Base-by-base conservation (phyloP, 2,888 invertebrate species). In the Mimachlamys varia region DNA sequence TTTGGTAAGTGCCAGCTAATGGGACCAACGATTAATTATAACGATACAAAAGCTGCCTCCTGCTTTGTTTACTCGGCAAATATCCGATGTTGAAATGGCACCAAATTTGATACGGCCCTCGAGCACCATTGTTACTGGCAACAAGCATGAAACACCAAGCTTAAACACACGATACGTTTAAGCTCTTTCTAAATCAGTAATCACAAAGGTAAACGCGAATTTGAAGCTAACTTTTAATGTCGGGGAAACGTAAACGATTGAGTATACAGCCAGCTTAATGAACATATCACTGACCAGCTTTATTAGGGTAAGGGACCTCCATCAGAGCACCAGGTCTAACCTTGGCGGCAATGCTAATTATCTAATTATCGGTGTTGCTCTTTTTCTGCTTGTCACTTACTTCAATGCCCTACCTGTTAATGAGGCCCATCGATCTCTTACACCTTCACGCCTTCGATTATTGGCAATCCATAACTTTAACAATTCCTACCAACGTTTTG, bases 381-480 rank as follows among this genome's bases (percentile, higher is more conserved):
- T 76, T 76, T 76, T 76, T 33, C 33, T 27, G 2, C 33, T 76
- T 27, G 13, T 27, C 33, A 33, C 76, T 76, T 15, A 13, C 76
- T 44, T 13, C 15, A 33, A 33, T 76, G 76, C 7, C 33, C 0
- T 27, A 76, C 33, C 76, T 33, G 76, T 33, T 76, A 76, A 76
- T 33, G 76, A 76, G 76, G 27, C 33, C 33, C 17, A 76, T 76
- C 27, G 76, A 76, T 76, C 33, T 27, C 33, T 13, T 76, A 27
- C 76, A 27, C 27, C 76, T 76, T 76, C 76, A 76, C 76, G 15
- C 76, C 76, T 76, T 33, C 76, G 76, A 33, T 76, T 33, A 76
- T 27, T 33, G 76, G 22, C 12, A 33, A 76, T 33, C 76, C 27
- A 33, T 76, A 10, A 15, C 33, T 12, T 76, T 76, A 76, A 76